A percentile compares a stretch with the other conserved stretches of the same genome.
phyloP scores from a whole-genome alignment of 2,888 invertebrate species.

The Volucella bombylans region DNA sequence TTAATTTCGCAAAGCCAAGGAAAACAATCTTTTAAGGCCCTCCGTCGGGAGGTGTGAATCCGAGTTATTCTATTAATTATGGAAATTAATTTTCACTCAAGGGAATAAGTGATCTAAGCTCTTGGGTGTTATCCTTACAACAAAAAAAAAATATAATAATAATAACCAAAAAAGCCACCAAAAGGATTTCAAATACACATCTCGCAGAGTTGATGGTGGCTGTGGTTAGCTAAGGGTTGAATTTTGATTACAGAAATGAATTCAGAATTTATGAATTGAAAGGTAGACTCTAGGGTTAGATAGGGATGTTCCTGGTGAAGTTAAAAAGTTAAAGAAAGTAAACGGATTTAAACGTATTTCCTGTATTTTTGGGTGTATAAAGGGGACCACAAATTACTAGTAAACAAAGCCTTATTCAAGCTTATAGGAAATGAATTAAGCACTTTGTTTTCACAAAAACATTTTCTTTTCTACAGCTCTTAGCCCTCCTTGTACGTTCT shows the following conservation, averaged over 20 bases:
- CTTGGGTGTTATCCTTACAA: conserved; percentile 31
- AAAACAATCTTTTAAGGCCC: conserved; percentile 41
- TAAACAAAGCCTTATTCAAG: too few relatives aligned
- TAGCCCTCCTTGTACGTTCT: too few relatives aligned
- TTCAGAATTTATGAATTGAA: background rate
- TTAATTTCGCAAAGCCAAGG: conserved; percentile 51
- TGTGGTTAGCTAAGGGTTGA: conserved; percentile 9
- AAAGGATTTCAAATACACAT: conserved; percentile 62
- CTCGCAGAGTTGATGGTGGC: background rate
- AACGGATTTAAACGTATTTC: too few relatives aligned
- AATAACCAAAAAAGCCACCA: conserved; percentile 8
- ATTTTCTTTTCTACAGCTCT: too few relatives aligned
- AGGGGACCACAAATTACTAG: too few relatives aligned
- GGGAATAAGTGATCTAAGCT: conserved; percentile 55
- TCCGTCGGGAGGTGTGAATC: conserved; percentile 39
- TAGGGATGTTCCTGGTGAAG: too few relatives aligned
- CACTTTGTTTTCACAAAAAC: too few relatives aligned
- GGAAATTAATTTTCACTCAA: conserved; percentile 66
- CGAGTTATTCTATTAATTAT: conserved; percentile 68
- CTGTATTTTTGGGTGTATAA: too few relatives aligned
- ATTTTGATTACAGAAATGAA: conserved; percentile 26
- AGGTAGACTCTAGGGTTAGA: too few relatives aligned
- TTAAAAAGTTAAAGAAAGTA: too few relatives aligned
- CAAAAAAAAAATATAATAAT: background rate
- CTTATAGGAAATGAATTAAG: too few relatives aligned